A percentile compares a stretch with the other conserved stretches of the same genome.
Conservation (phyloP, 2,888 invertebrate genomes). For the Caenorhabditis sp. region DNA sequence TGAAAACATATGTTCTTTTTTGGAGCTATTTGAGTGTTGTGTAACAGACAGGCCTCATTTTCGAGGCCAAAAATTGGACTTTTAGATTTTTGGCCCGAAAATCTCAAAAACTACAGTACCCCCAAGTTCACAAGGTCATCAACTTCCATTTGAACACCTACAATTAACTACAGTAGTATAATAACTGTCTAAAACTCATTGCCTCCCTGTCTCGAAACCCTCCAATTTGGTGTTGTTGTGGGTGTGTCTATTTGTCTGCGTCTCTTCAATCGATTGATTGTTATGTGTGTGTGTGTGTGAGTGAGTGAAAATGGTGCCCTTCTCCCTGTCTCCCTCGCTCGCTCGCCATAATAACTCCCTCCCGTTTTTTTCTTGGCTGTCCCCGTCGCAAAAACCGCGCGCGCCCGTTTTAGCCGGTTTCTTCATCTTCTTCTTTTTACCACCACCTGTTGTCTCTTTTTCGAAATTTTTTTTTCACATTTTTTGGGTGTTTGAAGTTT, state of each 20-base stretch:
- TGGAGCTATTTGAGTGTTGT: no score
- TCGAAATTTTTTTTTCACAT: background rate
- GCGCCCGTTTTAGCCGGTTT: background rate
- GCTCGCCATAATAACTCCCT: constrained; percentile 11
- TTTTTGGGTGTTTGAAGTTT: background rate
- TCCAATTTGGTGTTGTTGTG: no score
- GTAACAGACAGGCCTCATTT: no score
- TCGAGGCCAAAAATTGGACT: no score
- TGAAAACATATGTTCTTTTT: no score
- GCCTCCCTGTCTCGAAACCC: background rate
- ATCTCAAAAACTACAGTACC: no score
- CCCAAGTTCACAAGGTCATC: no score
- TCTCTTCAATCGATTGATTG: background rate
- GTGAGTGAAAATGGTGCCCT: no score
- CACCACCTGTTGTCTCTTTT: background rate
- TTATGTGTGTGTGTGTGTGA: constrained; percentile 8
- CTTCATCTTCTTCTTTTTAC: background rate
- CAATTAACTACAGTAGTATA: no score
- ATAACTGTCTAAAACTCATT: background rate
- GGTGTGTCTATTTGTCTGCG: background rate
- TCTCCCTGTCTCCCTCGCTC: constrained; percentile 11
- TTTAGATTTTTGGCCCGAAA: no score
- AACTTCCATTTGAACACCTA: no score
- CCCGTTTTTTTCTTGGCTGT: background rate
- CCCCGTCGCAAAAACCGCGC: background rate